Base-by-base conservation (phyloP, 2,888 invertebrate species). In the Callosobruchus maculatus region DNA sequence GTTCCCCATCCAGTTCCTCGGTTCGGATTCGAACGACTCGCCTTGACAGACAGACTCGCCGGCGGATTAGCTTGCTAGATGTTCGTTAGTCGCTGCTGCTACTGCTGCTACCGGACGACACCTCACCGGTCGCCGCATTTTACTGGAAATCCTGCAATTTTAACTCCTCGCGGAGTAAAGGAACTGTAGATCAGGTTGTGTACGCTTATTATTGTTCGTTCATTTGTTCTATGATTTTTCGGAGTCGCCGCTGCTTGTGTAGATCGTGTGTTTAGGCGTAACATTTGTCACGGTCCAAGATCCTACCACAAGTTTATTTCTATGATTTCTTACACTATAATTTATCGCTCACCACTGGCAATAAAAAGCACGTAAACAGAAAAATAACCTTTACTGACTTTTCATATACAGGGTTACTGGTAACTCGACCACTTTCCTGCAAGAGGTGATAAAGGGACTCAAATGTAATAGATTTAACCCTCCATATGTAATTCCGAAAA, bases 1-100 rank as follows among this genome's bases (percentile, higher is more conserved):
- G 79, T 96, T 96, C 88, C 95, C 96, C 66, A 94, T 95, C 86
- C 93, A 94, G 82, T 93, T 94, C 72, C 91, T 95, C 78, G 94
- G 93, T 73, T 91, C 92, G 22, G 93, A 91, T 82, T 91, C 91
- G 20, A 87, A 87, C 75, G 88, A 88, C 81, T 88, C 88, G 67
- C 88, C 88, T 81, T 88, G 86, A 87, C 84, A 82, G 74, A 74
- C 77, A 4, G 79, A 80, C 20, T 74, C 75, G 70, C 80, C 81
- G 20, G 76, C 78, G 20, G 68, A 68, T 9, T 68, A 68, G 49
- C 13, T 49, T 49, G 49, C 5, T 13, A 13, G 49, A 49, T 49
- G 49, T 49, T 5, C 18, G 49, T 18, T 49, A 49, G 3, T 49
- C n/a, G n/a, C n/a, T n/a, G n/a, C n/a, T n/a, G n/a, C n/a, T n/a